Evolutionary conservation across 2,113 vertebrate species (phyloP).

Genomic region (Protomyctophum bolini): DNA sequence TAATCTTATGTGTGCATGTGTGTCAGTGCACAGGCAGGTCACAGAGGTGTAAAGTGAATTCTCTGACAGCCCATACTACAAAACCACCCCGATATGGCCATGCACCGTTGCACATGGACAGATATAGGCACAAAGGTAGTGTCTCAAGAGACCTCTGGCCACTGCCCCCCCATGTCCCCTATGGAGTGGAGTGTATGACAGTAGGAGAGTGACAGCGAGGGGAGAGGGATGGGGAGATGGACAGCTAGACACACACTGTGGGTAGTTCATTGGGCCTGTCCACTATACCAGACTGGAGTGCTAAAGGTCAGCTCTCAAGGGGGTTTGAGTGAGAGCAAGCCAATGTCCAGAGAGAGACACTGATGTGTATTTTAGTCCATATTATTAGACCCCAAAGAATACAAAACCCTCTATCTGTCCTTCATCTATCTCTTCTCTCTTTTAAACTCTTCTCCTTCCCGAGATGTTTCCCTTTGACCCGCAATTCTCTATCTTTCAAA

Average conservation of each 20-base stretch:
- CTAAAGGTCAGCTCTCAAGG: background rate
- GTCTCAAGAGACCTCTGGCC: constrained; percentile 3
- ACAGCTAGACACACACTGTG: constrained; percentile 7
- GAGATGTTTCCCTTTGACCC: no score
- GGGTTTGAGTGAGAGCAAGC: constrained; percentile 4
- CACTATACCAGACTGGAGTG: background rate
- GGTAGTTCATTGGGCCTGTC: background rate
- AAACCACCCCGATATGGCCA: constrained; percentile 1
- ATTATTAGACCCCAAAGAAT: background rate
- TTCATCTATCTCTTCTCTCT: background rate
- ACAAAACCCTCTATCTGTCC: background rate
- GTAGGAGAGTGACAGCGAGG: background rate
- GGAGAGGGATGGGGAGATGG: background rate
- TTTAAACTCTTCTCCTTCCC: no score
- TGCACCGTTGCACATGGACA: constrained; percentile 38
- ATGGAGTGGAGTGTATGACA: background rate
- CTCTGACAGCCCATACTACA: constrained; percentile 6
- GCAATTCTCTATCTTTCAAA: background rate
- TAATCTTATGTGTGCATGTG: constrained; percentile 13
- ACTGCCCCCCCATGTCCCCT: background rate
- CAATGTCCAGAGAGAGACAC: constrained; percentile 37
- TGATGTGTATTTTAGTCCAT: background rate
- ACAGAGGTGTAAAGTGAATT: background rate
- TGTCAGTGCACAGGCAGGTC: background rate
- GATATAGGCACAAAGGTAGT: constrained; percentile 1